Conservation (phyloP, 1,140 invertebrate genomes). For the Pseudomyrmex cubaensis region DNA sequence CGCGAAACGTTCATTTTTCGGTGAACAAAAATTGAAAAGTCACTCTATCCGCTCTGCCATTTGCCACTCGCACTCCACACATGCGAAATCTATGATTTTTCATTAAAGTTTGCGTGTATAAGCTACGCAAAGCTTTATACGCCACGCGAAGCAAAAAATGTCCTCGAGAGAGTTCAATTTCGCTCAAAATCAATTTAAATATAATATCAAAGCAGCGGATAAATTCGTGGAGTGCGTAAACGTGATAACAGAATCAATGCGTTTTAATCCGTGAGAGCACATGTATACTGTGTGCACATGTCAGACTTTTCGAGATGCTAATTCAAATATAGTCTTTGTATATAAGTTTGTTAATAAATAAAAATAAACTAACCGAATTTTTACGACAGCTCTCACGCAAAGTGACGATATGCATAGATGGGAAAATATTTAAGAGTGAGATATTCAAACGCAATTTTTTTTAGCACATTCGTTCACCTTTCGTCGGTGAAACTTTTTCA, state of each 20-base stretch:
- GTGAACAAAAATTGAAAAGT: conserved; percentile 8
- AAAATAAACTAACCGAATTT: conserved; percentile 11
- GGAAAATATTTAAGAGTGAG: conserved; percentile 15
- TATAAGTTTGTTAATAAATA: background rate
- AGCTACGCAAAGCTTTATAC: conserved; percentile 2
- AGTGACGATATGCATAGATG: background rate
- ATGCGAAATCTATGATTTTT: conserved; percentile 39
- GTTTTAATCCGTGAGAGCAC: conserved; percentile 22
- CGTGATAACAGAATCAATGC: conserved; percentile 7
- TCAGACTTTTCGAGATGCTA: conserved; percentile 18
- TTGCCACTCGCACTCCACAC: background rate
- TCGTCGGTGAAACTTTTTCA: background rate
- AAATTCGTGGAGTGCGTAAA: background rate
- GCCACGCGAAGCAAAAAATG: background rate
- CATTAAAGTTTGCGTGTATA: conserved; percentile 14
- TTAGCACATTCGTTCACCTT: background rate
- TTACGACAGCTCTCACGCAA: background rate
- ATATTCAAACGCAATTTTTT: conserved; percentile 23
- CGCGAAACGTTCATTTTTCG: conserved; percentile 12
- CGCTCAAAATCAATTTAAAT: conserved; percentile 47
- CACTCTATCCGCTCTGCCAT: background rate
- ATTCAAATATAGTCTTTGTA: conserved; percentile 24
- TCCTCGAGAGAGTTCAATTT: conserved; percentile 22
- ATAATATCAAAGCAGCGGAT: conserved; percentile 23
- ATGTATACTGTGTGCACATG: background rate